Evolutionary conservation across 2,113 vertebrate genomes (phyloP).

Genomic region (Eolophus roseicapilla): DNA sequence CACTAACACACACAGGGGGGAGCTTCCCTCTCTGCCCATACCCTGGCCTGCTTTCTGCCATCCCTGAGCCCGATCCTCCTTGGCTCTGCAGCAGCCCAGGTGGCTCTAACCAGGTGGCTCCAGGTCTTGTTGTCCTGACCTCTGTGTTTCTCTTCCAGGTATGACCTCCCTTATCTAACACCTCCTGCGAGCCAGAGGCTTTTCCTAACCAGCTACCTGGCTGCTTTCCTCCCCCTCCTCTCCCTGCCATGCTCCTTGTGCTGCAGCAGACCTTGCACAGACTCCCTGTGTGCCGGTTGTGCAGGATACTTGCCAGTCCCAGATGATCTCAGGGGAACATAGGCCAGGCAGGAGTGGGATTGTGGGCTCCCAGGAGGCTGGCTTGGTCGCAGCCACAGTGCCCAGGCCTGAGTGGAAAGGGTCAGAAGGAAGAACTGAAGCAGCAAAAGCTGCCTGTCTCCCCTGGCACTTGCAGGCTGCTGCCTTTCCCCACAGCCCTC

Average conservation of each 20-base stretch:
- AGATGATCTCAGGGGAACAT: conserved; percentile 44
- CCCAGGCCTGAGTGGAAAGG: not conserved
- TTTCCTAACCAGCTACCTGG: conserved; percentile 60
- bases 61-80: not conserved
- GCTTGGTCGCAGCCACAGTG: not conserved
- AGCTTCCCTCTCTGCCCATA: not conserved
- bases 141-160: conserved; percentile 62
- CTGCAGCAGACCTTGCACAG: conserved; percentile 15
- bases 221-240: conserved; percentile 20
- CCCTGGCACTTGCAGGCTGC: not conserved
- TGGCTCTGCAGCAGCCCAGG: not conserved
- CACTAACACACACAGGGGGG: not conserved
- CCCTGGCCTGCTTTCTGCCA: not conserved
- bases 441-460: not conserved
- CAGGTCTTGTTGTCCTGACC: not conserved
- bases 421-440: not conserved
- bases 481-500: not conserved
- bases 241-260: not conserved
- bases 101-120: not conserved
- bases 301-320: conserved; percentile 10
- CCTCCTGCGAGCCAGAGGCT: conserved; percentile 37
- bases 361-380: not conserved
- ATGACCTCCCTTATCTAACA: conserved; percentile 68
- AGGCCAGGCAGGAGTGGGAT: not conserved
- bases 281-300: not conserved